Conservation (phyloP, 2,888 invertebrate species). For the Rutpela maculata region DNA sequence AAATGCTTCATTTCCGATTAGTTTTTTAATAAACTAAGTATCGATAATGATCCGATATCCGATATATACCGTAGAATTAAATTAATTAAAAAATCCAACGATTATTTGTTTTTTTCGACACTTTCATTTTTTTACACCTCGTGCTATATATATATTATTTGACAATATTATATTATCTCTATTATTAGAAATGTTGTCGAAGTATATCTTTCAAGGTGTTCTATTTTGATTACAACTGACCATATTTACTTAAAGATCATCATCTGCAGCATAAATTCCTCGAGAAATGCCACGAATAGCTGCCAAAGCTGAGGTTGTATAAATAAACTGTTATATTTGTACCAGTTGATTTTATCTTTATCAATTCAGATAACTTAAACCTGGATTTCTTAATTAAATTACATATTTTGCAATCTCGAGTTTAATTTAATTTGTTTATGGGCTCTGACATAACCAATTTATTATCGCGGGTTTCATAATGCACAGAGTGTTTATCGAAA, state of each 20-base stretch:
- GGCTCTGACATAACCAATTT: neutral
- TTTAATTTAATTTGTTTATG: neutral
- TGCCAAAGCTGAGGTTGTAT: conserved; percentile 5
- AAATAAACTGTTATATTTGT: conserved; percentile 23
- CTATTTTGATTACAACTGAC: conserved; percentile 9
- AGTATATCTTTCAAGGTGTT: conserved; percentile 19
- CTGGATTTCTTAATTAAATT: conserved; percentile 23
- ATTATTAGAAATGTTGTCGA: neutral
- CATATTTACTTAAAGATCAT: conserved; percentile 9
- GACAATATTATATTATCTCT: neutral
- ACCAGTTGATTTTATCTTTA: conserved; percentile 27
- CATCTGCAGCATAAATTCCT: neutral
- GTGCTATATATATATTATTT: no score
- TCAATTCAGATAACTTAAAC: conserved; percentile 10
- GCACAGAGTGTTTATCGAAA: neutral
- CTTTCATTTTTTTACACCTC: no score
- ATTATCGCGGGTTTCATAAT: neutral
- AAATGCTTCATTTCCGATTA: no score
- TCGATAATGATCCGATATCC: no score
- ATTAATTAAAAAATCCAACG: no score
- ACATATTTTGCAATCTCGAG: neutral
- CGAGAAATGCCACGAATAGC: conserved; percentile 26
- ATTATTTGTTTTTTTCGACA: neutral
- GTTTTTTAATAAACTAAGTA: no score
- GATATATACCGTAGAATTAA: no score